Evolutionary conservation across 2,113 vertebrate genomes (phyloP), one percentile per base, ranked within the genome.

Genomic region (Oncorhynchus gorbuscha): DNA sequence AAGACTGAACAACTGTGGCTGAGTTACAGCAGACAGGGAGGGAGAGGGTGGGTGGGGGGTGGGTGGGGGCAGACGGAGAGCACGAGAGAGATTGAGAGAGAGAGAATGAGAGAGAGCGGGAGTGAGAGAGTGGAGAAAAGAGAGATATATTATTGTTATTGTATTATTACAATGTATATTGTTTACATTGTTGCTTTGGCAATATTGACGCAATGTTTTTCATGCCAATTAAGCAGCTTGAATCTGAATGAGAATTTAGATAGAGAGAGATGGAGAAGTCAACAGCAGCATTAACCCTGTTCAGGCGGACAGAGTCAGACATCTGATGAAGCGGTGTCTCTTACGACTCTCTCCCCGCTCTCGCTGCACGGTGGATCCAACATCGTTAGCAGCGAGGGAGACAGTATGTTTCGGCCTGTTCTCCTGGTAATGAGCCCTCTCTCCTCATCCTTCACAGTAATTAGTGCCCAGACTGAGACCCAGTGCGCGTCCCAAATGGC

Each of bases 371-470:
- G 69, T 16, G 78, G 86, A 91, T 90, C 86, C 85, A 87, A 87
- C 91, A 90, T 93, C 92, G 92, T 93, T 92, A 94, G 72, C 81
- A 65, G 5, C 75, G 86, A 89, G 85, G 89, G 90, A 90, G 87
- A 89, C 87, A 85, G 83, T 91, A 87, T 92, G 91, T 77, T 92
- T 75, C 77, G 79, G 80, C 79, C 71, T 81, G 76, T 82, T 8
- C 77, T 64, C 80, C 72, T 77, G 69, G 69, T 93, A 93, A 93
- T 89, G 92, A 93, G 90, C 86, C 83, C 87, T 84, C 74, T 72
- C 85, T 87, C 73, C 76, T 88, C 91, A 93, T 93, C 88, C 84
- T 90, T 93, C 91, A 92, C 79, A 49, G 75, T 92, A 92, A 93
- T 93, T 92, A 93, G 89, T 79, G 81, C 76, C 18, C 3, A 4